Base-by-base conservation (phyloP, 2,888 invertebrate genomes). In the Neoaliturus tenellus region DNA sequence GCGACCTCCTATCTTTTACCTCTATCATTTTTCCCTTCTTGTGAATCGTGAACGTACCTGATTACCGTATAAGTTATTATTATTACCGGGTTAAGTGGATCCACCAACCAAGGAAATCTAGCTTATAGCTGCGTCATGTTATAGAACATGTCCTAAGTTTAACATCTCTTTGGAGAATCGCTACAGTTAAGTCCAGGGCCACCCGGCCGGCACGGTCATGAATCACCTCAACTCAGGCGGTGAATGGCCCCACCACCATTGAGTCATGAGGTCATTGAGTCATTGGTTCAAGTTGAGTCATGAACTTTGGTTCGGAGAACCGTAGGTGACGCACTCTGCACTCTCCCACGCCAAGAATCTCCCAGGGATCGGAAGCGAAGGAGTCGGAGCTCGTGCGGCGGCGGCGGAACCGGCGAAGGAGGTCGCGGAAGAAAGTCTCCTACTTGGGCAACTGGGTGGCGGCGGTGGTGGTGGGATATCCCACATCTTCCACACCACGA, bases 381-480 rank as follows among this genome's bases (percentile, higher is more conserved):
- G n/a, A 14, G 3, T 28, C 28, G 48, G 23, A 23, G 48, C 75
- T 31, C n/a, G 28, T 25, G 28, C 39, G 17, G 48, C 75, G 75
- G 44, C 75, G 28, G 48, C 67, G 35, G 71, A 39, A 25, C 41
- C 31, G 33, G 20, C 25, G 48, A 78, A 78, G 78, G 51, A 55
- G 78, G 78, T 78, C 78, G 55, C 25, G 55, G 48, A 78, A 78
- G 75, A 69, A 39, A 35, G 69, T 39, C 35, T 28, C 75, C 75
- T 75, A 44, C 75, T 75, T 75, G 75, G 75, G 25, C 28, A 41
- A 75, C 75, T 41, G 75, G 75, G 75, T 75, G 75, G 75, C 41
- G 28, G 75, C 1, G 44, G n/a, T 25, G 4, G 48, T 51, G 51
- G 51, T 14, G 51, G 51, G 51, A 20, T 51, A 23, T 51, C 23